Evolutionary conservation across 2,888 invertebrate genomes (phyloP).

Genomic region (Sycophila texana): DNA sequence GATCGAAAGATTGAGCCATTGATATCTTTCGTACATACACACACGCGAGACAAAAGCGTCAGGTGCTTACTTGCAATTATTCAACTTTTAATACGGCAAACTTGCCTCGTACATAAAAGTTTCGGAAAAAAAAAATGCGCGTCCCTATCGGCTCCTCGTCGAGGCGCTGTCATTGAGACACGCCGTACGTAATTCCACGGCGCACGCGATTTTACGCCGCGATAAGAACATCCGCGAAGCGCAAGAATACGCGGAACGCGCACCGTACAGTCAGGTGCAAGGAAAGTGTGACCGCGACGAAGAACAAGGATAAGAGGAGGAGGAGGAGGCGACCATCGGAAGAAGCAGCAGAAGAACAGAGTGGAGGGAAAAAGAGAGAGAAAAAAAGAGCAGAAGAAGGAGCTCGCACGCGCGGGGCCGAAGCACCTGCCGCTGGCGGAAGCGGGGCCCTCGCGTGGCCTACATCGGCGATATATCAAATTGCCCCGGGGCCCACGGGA

Average conservation of each 20-base stretch:
- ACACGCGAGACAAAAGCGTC: too few relatives aligned
- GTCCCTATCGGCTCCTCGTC: background rate
- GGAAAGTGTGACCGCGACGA: conserved; percentile 39
- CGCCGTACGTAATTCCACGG: conserved; percentile 4
- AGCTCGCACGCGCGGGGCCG: background rate
- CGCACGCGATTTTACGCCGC: conserved; percentile 36
- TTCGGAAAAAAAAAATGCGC: background rate
- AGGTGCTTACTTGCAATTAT: too few relatives aligned
- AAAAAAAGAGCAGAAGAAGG: conserved; percentile 3
- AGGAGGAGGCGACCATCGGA: background rate
- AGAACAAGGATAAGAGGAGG: background rate
- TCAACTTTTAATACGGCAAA: too few relatives aligned
- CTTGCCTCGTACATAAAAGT: background rate
- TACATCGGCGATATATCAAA: conserved; percentile 52
- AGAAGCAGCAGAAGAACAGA: background rate
- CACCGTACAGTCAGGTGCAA: conserved; percentile 36
- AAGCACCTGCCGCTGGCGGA: conserved; percentile 19
- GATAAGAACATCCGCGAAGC: conserved; percentile 44
- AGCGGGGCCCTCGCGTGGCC: conserved; percentile 4
- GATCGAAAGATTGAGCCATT: too few relatives aligned
- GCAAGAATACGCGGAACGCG: conserved; percentile 30
- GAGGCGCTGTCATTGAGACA: conserved; percentile 29
- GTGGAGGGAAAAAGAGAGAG: background rate
- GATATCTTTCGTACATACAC: too few relatives aligned
- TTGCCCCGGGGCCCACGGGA: conserved; percentile 36